Conservation (phyloP, 2,113 vertebrate genomes). For the Dipodomys stephensi region DNA sequence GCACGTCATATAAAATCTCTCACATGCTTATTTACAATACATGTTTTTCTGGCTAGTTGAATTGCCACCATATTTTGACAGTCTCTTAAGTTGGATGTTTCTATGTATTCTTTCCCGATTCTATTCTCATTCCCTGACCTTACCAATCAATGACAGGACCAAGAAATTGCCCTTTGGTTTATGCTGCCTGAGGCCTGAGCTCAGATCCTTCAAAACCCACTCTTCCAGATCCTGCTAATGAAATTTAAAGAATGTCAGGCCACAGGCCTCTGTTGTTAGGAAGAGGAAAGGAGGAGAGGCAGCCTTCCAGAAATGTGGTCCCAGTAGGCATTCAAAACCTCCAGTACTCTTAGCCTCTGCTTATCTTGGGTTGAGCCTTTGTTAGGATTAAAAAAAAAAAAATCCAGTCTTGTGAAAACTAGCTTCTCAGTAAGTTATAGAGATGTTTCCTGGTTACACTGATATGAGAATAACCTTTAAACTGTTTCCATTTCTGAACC, state of each 20-base stretch:
- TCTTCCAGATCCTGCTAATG: conserved; percentile 57
- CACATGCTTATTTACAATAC: conserved; percentile 14
- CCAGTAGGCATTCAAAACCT: conserved; percentile 54
- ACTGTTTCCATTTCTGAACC: conserved; percentile 78
- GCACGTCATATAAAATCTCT: conserved; percentile 4
- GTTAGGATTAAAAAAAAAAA: conserved; percentile 44
- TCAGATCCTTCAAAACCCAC: conserved; percentile 3
- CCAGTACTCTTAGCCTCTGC: conserved; percentile 52
- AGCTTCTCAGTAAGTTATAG: conserved; percentile 61
- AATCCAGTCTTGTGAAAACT: conserved; percentile 55
- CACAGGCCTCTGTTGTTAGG: conserved; percentile 25
- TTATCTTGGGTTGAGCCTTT: conserved; percentile 67
- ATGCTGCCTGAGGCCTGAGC: not conserved
- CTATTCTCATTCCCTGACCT: not conserved
- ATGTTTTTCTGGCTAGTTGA: conserved; percentile 41
- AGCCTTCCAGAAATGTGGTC: conserved; percentile 42
- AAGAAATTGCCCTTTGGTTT: conserved; percentile 43
- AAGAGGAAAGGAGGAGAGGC: conserved; percentile 47
- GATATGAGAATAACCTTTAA: conserved; percentile 76
- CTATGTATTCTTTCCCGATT: not conserved
- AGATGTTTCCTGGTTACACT: conserved; percentile 66
- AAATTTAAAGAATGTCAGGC: conserved; percentile 69
- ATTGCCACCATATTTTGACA: not conserved
- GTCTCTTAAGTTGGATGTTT: not conserved
- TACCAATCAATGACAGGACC: not conserved